Percentiles rank a stretch among this genome's conserved stretches.
Conservation (phyloP, 2,888 invertebrate genomes). For the Euzetes globulus region DNA sequence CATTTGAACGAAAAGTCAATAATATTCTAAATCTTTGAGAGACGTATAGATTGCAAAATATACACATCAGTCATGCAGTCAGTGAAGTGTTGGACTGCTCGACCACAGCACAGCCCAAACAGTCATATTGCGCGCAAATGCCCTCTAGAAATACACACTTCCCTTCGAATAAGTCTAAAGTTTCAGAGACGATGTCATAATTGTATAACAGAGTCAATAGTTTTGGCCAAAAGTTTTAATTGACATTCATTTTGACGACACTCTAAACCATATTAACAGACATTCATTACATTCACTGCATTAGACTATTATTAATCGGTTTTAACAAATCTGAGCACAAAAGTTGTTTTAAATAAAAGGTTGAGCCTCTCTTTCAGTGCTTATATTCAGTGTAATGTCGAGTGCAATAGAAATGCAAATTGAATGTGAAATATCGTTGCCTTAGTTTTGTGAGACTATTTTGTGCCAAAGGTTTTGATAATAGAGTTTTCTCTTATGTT, state of each 20-base stretch:
- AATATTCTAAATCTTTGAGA: background rate
- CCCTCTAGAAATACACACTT: background rate
- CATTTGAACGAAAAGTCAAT: slow-evolving; percentile 4
- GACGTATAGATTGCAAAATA: background rate
- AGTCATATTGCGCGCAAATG: background rate
- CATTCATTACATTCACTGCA: background rate
- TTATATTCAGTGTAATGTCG: background rate
- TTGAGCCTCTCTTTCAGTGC: background rate
- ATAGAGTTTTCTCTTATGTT: slow-evolving; percentile 16
- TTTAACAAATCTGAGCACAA: background rate
- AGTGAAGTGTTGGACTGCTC: background rate
- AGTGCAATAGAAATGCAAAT: background rate
- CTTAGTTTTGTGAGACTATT: background rate
- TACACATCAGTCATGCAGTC: background rate
- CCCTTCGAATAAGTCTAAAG: background rate
- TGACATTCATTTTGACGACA: background rate
- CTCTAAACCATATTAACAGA: background rate
- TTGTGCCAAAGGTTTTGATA: background rate
- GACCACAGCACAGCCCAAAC: background rate
- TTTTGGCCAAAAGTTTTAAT: slow-evolving; percentile 14
- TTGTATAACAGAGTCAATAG: background rate
- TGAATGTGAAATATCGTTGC: slow-evolving; percentile 21
- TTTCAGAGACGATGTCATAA: background rate
- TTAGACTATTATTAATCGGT: slow-evolving; percentile 2
- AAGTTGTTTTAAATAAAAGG: background rate